phyloP scores from a whole-genome alignment of 2,113 vertebrate species.

The Chaenocephalus aceratus region DNA sequence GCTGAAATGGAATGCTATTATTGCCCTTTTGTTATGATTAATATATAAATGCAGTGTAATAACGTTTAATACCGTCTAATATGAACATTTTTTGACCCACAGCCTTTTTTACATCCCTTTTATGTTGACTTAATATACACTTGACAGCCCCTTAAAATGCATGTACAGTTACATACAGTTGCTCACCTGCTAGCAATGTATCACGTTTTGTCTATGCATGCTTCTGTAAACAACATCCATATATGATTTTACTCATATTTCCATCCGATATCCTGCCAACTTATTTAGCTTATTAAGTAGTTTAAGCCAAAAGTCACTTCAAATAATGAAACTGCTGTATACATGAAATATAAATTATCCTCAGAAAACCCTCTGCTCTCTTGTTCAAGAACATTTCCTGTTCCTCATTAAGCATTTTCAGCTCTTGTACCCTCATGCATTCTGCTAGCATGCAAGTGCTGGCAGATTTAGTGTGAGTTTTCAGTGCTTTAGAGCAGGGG shows the following conservation, averaged over 20 bases:
- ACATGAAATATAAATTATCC: background rate
- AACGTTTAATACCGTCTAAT: background rate
- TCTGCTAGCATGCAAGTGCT: slow-evolving; percentile 42
- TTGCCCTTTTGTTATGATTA: too few relatives aligned
- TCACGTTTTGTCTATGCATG: background rate
- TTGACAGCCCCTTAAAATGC: background rate
- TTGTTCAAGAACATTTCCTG: background rate
- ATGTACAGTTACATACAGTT: background rate
- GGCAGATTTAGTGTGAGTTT: background rate
- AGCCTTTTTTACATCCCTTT: background rate
- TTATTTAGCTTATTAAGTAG: background rate
- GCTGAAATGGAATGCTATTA: background rate
- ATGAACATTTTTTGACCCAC: background rate
- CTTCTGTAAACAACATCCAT: background rate
- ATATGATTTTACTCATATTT: background rate
- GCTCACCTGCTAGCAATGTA: background rate
- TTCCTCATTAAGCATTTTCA: slow-evolving; percentile 22
- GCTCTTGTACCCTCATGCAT: background rate
- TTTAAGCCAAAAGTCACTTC: background rate
- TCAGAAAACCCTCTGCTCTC: background rate
- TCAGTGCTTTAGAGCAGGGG: background rate
- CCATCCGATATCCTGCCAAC: background rate
- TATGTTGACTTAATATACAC: background rate
- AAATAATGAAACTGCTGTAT: background rate
- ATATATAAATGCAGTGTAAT: background rate